Conservation (phyloP, 2,888 invertebrate species). For the Nephrotoma appendiculata region DNA sequence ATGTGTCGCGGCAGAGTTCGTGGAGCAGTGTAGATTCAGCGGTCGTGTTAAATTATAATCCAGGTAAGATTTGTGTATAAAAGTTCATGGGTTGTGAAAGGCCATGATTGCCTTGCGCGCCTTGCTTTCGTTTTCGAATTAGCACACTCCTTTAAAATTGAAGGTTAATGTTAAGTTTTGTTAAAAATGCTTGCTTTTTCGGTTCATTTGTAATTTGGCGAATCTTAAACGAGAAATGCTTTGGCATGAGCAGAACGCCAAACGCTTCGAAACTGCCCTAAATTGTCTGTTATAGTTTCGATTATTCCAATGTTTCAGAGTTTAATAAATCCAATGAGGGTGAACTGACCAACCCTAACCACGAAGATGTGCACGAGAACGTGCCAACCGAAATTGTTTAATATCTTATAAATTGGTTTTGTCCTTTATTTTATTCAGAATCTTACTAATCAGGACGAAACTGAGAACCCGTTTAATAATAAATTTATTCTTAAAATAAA, state of each 20-base stretch:
- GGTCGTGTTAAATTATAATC: constrained; percentile 40
- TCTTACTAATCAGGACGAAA: background rate
- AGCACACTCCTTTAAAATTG: too few relatives aligned
- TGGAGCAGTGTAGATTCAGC: constrained; percentile 69
- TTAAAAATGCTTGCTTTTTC: background rate
- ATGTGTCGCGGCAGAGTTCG: constrained; percentile 52
- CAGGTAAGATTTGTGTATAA: background rate
- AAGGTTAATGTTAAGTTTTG: too few relatives aligned
- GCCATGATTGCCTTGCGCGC: background rate
- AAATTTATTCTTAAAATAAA: background rate
- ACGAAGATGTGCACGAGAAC: background rate
- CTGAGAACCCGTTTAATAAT: background rate
- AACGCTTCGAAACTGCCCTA: background rate
- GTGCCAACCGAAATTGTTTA: background rate
- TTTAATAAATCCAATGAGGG: background rate
- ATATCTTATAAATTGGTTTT: background rate
- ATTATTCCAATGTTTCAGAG: background rate
- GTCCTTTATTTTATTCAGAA: background rate
- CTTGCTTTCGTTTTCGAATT: background rate
- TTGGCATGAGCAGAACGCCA: background rate
- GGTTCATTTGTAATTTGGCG: background rate
- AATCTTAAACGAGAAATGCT: background rate
- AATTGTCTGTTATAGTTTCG: background rate
- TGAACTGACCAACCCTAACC: background rate
- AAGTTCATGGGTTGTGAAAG: background rate